A percentile compares a stretch with the other conserved stretches of the same genome.
phyloP scores from a whole-genome alignment of 2,888 invertebrate genomes.

The Copidosoma aretas region DNA sequence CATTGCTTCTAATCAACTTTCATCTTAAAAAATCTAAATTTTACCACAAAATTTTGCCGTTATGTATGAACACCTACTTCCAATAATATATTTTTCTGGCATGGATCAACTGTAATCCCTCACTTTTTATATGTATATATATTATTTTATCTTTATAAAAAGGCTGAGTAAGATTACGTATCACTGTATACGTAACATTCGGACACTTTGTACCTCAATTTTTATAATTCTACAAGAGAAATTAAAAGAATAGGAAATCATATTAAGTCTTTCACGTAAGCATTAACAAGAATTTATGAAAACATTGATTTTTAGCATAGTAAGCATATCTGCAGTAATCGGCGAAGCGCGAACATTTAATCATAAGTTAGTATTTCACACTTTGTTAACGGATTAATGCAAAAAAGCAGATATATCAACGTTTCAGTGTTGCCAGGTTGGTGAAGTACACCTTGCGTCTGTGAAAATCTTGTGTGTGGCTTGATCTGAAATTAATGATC shows the following conservation, averaged over 20 bases:
- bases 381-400: constrained; percentile 14
- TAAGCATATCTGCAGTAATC: constrained; percentile 17
- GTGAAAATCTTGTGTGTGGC: constrained; percentile 33
- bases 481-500: constrained; percentile 31
- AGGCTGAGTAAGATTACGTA: too few species aligned
- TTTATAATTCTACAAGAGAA: too few species aligned
- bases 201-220: too few species aligned
- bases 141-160: too few species aligned
- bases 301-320: constrained; percentile 1
- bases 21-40: background rate
- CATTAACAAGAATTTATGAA: background rate
- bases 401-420: constrained; percentile 33
- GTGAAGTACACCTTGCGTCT: constrained; percentile 28
- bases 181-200: too few species aligned
- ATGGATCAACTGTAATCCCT: too few species aligned
- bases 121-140: too few species aligned
- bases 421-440: constrained; percentile 42
- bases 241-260: too few species aligned
- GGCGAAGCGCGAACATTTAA: constrained; percentile 22
- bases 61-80: background rate
- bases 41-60: background rate
- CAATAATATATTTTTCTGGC: too few species aligned
- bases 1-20: background rate
- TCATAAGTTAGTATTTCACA: constrained; percentile 1
- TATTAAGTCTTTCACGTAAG: background rate